Conservation (phyloP, 2,888 invertebrate genomes). For the Trachelus stipa region DNA sequence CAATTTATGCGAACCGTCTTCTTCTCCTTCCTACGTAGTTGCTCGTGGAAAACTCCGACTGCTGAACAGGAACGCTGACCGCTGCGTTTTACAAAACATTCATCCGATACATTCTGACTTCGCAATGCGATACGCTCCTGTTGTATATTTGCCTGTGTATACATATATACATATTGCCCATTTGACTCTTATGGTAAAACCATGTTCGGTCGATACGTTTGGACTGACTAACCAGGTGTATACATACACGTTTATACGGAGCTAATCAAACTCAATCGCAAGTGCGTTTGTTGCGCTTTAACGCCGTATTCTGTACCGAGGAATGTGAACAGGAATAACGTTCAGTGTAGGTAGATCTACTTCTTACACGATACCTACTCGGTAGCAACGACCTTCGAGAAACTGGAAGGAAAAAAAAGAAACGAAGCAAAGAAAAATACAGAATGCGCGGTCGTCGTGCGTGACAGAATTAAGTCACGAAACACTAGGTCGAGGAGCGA, state of each 20-base stretch:
- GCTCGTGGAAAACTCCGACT: background rate
- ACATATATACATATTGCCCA: too few relatives aligned
- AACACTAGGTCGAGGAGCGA: background rate
- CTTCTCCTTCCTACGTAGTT: background rate
- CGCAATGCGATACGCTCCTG: background rate
- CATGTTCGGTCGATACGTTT: too few relatives aligned
- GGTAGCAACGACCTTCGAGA: slow-evolving; percentile 5
- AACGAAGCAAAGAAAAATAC: background rate
- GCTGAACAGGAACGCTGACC: background rate
- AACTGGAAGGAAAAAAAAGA: background rate
- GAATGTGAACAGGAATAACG: slow-evolving; percentile 5
- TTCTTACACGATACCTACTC: background rate
- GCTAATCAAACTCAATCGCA: background rate
- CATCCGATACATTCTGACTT: background rate
- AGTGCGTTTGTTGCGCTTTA: slow-evolving; percentile 1
- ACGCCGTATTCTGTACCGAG: background rate
- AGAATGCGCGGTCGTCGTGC: background rate
- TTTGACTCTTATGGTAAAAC: too few relatives aligned
- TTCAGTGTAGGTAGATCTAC: background rate
- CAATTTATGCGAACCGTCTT: background rate
- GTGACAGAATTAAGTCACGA: background rate
- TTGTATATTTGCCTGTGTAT: too few relatives aligned
- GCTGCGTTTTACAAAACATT: background rate
- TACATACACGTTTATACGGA: background rate
- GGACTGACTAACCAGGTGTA: too few relatives aligned